Evolutionary conservation across 2,888 invertebrate genomes (phyloP), one percentile per base, ranked within the genome.

Genomic region (Phorcus lineatus): DNA sequence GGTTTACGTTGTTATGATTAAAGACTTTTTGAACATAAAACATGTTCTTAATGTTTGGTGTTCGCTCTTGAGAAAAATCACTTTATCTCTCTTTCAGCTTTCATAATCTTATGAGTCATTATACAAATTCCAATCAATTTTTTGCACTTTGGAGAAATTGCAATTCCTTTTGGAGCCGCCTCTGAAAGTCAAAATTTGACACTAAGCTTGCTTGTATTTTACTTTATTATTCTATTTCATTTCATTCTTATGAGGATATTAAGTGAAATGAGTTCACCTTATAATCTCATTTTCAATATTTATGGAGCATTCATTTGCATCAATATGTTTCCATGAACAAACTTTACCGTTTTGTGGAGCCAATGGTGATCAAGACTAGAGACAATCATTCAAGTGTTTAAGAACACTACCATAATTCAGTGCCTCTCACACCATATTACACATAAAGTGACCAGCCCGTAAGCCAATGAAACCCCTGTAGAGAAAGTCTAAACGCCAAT

Each of bases 201-300:
- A 47, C 47, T 47, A 47, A 47, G 7, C 47, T 47, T 11, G 47
- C 47, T 47, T 11, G 47, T 47, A 62, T 24, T 28, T 62, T 62
- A 28, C 28, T 62, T 28, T 62, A 24, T 62, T 24, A 62, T 62
- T 62, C 22, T 28, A 11, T 62, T 17, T 16, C 24, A 28, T 62
- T 62, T 62, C 62, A 62, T 62, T 31, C 28, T 62, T 62, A 62
- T 62, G 24, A 24, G 28, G 28, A 62, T 17, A 62, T 62, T 28
- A 62, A 62, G 22, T 28, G 28, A 62, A 28, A 62, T 62, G 62
- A 62, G 28, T 62, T 62, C 16, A 28, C 62, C 28, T 62, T 16
- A 62, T 31, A 62, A 24, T 62, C 28, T 62, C 62, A 62, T 62
- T 62, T 62, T 62, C 62, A 62, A 62, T 28, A 62, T 62, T 62